phyloP scores from a whole-genome alignment of 2,113 vertebrate species.

The Ageneiosus marmoratus region DNA sequence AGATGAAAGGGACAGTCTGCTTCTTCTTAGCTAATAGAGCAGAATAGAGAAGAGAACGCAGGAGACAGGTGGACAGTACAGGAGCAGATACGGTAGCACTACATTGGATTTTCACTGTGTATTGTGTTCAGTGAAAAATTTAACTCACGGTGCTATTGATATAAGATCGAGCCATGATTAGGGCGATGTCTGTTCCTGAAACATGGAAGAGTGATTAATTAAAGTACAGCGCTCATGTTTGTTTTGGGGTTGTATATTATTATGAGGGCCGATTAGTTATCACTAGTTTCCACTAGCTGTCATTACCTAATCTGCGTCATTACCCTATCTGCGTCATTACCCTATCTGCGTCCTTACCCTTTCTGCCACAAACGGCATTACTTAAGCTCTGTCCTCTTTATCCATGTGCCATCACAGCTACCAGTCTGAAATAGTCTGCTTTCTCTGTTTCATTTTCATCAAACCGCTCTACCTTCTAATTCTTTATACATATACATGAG shows the following conservation, averaged over 20 bases:
- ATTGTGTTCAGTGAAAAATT: conserved; percentile 24
- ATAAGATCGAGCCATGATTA: not conserved
- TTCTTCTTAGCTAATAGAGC: not conserved
- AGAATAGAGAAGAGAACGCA: not conserved
- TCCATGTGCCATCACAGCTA: not conserved
- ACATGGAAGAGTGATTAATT: not conserved
- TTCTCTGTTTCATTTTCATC: not conserved
- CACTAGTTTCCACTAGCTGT: not conserved
- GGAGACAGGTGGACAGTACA: not conserved
- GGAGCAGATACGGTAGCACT: not conserved
- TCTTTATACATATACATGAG: not conserved
- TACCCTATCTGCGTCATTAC: not conserved
- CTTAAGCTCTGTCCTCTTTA: too few species aligned
- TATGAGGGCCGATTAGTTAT: not conserved
- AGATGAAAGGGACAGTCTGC: conserved; percentile 19
- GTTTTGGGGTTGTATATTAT: not conserved
- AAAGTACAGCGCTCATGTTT: not conserved
- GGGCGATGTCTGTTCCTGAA: not conserved
- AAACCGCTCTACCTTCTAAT: not conserved
- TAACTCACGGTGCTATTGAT: not conserved
- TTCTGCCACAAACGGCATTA: not conserved
- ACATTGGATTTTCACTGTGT: conserved; percentile 10
- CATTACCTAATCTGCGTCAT: not conserved
- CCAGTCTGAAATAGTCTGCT: not conserved
- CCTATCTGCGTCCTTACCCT: not conserved